Conservation (phyloP, 2,113 vertebrate species). For the Chaetodon auriga region DNA sequence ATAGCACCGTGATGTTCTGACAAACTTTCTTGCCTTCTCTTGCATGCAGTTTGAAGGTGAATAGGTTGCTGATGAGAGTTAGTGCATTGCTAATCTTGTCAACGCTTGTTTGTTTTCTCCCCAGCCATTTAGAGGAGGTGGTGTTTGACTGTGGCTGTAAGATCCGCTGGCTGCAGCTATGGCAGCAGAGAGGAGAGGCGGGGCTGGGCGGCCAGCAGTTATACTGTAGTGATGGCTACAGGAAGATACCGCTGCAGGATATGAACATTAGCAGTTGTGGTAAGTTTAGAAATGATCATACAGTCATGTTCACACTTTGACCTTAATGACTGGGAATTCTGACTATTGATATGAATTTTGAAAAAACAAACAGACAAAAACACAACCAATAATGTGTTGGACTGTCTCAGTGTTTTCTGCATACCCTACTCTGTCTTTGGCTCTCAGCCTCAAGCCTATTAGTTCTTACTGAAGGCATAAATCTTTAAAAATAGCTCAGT, state of each 20-base stretch:
- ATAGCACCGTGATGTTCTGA: too few species aligned
- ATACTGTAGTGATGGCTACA: slow-evolving; percentile 84
- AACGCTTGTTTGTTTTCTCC: neutral
- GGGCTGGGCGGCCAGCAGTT: slow-evolving; percentile 89
- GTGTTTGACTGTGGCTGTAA: slow-evolving; percentile 94
- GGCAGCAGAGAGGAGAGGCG: slow-evolving; percentile 93
- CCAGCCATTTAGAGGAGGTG: slow-evolving; percentile 92
- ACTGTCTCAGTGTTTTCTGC: neutral
- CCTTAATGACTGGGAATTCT: neutral
- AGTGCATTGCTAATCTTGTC: neutral
- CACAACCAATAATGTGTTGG: too few species aligned
- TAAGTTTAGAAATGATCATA: slow-evolving; percentile 72
- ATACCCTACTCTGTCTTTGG: neutral
- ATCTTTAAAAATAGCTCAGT: too few species aligned
- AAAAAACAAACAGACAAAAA: neutral
- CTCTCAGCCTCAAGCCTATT: neutral
- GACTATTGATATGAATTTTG: neutral
- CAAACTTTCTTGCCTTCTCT: too few species aligned
- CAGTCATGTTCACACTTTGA: neutral
- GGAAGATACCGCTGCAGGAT: slow-evolving; percentile 86
- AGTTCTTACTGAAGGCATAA: neutral
- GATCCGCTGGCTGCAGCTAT: slow-evolving; percentile 98
- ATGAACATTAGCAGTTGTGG: slow-evolving; percentile 96
- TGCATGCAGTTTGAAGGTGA: neutral
- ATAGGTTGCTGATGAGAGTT: neutral